phyloP scores from a whole-genome alignment of 2,888 invertebrate genomes.

The Lepidocyrtoides sp. region DNA sequence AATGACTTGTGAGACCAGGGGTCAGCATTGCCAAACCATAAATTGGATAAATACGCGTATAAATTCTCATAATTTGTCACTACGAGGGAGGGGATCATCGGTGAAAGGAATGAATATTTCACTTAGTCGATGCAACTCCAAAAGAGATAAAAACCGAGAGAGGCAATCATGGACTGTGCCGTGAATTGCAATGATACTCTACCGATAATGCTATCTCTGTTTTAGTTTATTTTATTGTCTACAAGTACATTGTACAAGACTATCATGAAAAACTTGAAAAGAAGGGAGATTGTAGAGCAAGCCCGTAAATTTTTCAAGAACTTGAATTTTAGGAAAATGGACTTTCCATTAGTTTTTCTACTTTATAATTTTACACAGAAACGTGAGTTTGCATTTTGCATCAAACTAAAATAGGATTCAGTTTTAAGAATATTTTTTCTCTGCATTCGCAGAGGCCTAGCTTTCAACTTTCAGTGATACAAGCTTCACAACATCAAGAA shows the following conservation, averaged over 20 bases:
- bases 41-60: conserved; percentile 83
- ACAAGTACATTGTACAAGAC: not conserved
- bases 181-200: conserved; percentile 53
- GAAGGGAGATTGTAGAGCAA: not conserved
- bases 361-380: too few species aligned
- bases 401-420: too few species aligned
- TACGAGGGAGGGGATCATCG: conserved; percentile 79
- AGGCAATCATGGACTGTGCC: conserved; percentile 51
- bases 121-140: conserved; percentile 51
- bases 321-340: too few species aligned
- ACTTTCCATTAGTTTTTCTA: too few species aligned
- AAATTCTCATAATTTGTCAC: conserved; percentile 85
- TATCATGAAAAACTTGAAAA: not conserved
- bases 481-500: too few species aligned
- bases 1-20: conserved; percentile 68
- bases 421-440: too few species aligned
- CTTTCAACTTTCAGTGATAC: too few species aligned
- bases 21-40: conserved; percentile 77
- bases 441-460: too few species aligned
- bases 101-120: conserved; percentile 83
- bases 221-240: not conserved
- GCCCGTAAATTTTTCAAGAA: not conserved
- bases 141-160: conserved; percentile 52
- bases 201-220: not conserved
- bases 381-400: too few species aligned